phyloP scores from a whole-genome alignment of 2,797 vertebrate genomes.

The Scolopax rusticola region DNA sequence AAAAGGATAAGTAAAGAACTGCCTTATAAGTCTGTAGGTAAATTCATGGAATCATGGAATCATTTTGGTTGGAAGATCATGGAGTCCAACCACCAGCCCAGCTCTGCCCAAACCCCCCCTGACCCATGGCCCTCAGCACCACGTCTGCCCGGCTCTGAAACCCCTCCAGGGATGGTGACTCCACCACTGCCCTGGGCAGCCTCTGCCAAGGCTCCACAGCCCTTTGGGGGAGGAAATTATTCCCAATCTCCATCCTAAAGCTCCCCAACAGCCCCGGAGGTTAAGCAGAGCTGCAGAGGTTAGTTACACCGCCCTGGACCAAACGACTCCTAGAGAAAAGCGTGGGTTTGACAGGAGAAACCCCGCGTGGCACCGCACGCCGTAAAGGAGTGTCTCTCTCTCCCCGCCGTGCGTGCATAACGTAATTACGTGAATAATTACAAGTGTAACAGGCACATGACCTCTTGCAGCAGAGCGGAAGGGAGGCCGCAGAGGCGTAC shows the following conservation, averaged over 20 bases:
- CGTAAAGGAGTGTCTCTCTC: accelerated
- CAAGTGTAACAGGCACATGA: accelerated
- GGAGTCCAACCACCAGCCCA: neutral
- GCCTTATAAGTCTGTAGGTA: neutral
- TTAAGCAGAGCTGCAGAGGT: neutral
- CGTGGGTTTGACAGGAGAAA: accelerated
- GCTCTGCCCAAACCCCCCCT: neutral
- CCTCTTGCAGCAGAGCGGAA: no score
- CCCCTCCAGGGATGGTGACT: neutral
- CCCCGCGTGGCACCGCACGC: accelerated
- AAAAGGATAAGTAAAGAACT: neutral
- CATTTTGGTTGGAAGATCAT: neutral
- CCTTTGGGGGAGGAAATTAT: accelerated
- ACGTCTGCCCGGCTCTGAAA: neutral
- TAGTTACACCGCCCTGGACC: no score
- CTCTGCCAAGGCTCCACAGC: neutral
- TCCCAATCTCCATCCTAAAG: no score
- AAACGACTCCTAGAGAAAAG: neutral
- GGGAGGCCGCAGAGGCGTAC: accelerated
- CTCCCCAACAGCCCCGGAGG: no score
- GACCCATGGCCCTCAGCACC: neutral
- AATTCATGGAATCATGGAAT: neutral
- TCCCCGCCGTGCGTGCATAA: accelerated
- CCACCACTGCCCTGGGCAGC: neutral
- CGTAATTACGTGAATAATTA: no score